Conservation (phyloP, 2,113 vertebrate species). For the Coregonus clupeaformis region DNA sequence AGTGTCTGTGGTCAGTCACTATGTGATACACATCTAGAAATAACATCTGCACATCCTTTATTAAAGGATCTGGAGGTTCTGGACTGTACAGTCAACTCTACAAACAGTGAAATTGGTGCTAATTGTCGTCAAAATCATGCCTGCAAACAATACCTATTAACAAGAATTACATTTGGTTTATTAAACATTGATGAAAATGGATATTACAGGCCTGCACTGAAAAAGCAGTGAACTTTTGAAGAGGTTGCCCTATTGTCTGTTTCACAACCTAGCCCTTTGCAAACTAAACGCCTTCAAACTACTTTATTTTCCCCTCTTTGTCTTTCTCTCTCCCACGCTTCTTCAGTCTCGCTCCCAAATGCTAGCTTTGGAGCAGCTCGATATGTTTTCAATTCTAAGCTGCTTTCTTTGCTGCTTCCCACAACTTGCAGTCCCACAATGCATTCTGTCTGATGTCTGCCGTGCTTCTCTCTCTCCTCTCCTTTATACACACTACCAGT, state of each 20-base stretch:
- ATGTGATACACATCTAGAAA: constrained; percentile 1
- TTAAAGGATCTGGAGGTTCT: background rate
- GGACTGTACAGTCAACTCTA: background rate
- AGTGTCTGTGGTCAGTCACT: background rate
- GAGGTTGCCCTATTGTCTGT: background rate
- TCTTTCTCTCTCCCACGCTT: background rate
- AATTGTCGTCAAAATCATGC: background rate
- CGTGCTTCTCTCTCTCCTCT: background rate
- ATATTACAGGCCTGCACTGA: background rate
- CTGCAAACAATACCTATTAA: too few relatives aligned
- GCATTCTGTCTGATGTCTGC: background rate
- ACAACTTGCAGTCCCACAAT: background rate
- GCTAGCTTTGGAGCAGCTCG: background rate
- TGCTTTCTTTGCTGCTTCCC: background rate
- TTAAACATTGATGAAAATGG: background rate
- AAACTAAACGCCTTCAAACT: background rate
- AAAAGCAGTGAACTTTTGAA: background rate
- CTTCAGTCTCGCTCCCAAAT: background rate
- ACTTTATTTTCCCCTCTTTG: background rate
- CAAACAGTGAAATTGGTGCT: background rate
- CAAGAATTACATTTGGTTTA: too few relatives aligned
- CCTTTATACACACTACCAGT: too few relatives aligned
- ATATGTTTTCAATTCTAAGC: background rate
- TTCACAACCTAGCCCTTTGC: background rate
- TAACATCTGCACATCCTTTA: background rate